A percentile compares a stretch with the other conserved stretches of the same genome.
These are phyloP conservation scores for Oceanodroma tethys DNA, from an alignment of 2,113 vertebrate species.

Conservation along the genomic window DNA sequence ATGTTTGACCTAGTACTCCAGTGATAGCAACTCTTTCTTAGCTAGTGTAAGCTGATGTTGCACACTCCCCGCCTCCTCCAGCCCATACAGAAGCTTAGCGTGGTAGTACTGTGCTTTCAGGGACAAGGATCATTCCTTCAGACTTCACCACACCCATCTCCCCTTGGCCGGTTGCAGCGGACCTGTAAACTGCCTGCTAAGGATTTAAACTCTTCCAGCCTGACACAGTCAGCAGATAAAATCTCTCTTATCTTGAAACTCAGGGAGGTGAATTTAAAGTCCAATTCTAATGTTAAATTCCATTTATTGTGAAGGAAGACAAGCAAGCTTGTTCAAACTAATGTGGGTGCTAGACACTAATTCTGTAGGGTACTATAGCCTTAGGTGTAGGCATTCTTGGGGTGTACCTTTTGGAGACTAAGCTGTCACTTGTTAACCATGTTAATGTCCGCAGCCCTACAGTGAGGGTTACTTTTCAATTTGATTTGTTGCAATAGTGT, in stretches of 20 bases:
- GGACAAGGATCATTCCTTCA: background rate
- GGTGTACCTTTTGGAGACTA: background rate
- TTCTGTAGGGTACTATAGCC: background rate
- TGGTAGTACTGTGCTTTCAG: background rate
- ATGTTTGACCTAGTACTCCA: background rate
- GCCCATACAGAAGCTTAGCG: background rate
- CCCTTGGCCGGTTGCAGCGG: too few relatives aligned
- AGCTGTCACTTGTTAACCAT: background rate
- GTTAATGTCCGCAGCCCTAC: background rate
- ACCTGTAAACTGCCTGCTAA: background rate
- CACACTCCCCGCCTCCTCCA: accelerated
- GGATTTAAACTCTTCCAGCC: background rate
- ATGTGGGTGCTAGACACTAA: accelerated
- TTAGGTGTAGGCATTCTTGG: background rate
- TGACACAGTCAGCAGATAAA: background rate
- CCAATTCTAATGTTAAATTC: background rate
- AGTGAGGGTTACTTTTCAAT: background rate
- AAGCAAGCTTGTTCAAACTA: background rate
- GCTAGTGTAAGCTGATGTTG: accelerated
- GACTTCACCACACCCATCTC: background rate
- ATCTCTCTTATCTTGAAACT: background rate
- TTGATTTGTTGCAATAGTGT: background rate
- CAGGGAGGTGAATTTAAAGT: background rate
- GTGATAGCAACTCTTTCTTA: background rate
- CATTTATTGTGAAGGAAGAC: background rate